phyloP scores from a whole-genome alignment of 2,888 invertebrate species.

The Elegia similella region DNA sequence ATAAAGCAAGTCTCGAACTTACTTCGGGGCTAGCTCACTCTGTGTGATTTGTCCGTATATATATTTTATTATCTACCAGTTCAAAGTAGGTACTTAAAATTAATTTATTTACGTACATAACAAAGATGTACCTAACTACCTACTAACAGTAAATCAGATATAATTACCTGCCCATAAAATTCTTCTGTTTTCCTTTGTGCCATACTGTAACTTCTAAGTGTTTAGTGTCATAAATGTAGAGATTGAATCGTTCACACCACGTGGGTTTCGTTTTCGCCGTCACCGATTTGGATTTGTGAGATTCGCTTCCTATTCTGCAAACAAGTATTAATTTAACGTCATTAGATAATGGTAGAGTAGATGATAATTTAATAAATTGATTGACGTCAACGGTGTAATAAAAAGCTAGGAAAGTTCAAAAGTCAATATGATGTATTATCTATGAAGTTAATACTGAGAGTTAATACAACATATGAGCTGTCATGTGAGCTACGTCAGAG shows the following conservation, averaged over 20 bases:
- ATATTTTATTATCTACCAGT: no score
- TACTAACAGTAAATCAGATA: conserved; percentile 5
- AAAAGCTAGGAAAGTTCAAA: background rate
- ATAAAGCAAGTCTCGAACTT: no score
- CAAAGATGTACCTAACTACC: background rate
- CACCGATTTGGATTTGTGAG: conserved; percentile 69
- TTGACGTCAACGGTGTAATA: background rate
- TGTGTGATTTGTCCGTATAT: no score
- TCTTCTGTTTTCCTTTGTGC: conserved; percentile 73
- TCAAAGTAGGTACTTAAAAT: no score
- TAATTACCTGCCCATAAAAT: conserved; percentile 70
- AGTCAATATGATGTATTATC: no score
- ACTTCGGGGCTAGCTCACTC: no score
- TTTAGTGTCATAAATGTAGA: conserved; percentile 63
- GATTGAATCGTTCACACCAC: conserved; percentile 71
- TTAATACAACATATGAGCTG: background rate
- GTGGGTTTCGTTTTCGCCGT: conserved; percentile 55
- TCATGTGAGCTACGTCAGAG: background rate
- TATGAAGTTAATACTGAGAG: no score
- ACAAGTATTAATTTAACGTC: conserved; percentile 2
- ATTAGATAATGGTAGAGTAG: background rate
- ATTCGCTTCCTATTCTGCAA: conserved; percentile 64
- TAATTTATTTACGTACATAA: no score
- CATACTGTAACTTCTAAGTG: conserved; percentile 66
- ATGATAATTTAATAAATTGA: conserved; percentile 4